phyloP scores from a whole-genome alignment of 2,113 vertebrate species.

The Gasterosteus aculeatus region DNA sequence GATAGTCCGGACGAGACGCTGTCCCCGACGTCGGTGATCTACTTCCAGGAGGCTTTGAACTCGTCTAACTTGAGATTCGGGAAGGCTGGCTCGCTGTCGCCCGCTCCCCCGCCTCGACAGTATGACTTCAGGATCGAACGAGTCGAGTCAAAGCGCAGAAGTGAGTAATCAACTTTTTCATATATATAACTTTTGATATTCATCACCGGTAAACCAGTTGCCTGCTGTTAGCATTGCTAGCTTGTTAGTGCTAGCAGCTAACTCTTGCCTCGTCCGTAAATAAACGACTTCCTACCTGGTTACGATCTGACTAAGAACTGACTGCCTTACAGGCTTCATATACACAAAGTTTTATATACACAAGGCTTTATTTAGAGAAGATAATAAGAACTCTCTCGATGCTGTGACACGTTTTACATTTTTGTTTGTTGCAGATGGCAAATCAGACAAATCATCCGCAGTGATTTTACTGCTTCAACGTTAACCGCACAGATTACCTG shows the following conservation, averaged over 20 bases:
- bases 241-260: not conserved
- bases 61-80: constrained; percentile 71
- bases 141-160: constrained; percentile 72
- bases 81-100: constrained; percentile 42
- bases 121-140: constrained; percentile 80
- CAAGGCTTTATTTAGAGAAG: too few species aligned
- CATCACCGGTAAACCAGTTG: too few species aligned
- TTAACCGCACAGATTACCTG: too few species aligned
- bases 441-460: too few species aligned
- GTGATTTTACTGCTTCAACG: too few species aligned
- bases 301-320: not conserved
- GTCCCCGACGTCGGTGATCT: constrained; percentile 84
- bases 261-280: not conserved
- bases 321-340: too few species aligned
- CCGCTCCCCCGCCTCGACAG: constrained; percentile 55
- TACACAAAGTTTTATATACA: too few species aligned
- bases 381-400: too few species aligned
- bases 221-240: not conserved
- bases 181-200: too few species aligned
- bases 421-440: too few species aligned
- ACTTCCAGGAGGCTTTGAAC: constrained; percentile 82
- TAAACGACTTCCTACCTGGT: not conserved
- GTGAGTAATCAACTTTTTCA: constrained; percentile 61
- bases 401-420: too few species aligned
- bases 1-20: constrained; percentile 80